Conservation (phyloP, 2,113 vertebrate species). For the Anarhynchus alexandrinus region DNA sequence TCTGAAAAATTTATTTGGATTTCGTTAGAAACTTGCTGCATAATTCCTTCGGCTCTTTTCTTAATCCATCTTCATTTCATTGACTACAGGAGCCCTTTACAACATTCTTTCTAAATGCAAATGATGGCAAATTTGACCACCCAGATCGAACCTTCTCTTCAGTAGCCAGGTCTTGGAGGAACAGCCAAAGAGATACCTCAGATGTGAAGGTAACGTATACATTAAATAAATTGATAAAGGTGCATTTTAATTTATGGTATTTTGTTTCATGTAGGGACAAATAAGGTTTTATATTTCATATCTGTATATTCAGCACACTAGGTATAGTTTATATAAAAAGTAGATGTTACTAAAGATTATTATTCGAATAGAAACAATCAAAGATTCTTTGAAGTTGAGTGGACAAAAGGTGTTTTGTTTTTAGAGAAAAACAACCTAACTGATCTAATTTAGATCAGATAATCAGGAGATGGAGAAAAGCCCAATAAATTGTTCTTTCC, state of each 20-base stretch:
- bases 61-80: conserved; percentile 24
- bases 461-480: conserved; percentile 71
- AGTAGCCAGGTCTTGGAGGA: conserved; percentile 91
- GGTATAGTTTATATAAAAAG: not conserved
- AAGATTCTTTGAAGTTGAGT: conserved; percentile 56
- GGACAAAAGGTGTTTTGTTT: conserved; percentile 65
- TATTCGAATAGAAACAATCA: conserved; percentile 28
- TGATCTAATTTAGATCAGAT: conserved; percentile 75
- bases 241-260: not conserved
- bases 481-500: conserved; percentile 80
- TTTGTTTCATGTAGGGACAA: not conserved
- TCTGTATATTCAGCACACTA: not conserved
- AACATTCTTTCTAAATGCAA: conserved; percentile 91
- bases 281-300: not conserved
- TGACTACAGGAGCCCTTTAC: conserved; percentile 91
- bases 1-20: not conserved
- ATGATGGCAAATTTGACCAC: conserved; percentile 92
- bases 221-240: not conserved
- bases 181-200: conserved; percentile 94
- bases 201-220: conserved; percentile 87
- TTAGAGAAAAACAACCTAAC: conserved; percentile 53
- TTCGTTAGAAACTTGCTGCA: not conserved
- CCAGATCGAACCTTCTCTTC: conserved; percentile 92
- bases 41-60: not conserved
- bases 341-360: not conserved